Evolutionary conservation across 2,888 invertebrate genomes (phyloP), one percentile per base, ranked within the genome.

Genomic region (Drosophila nr. perissopoda): DNA sequence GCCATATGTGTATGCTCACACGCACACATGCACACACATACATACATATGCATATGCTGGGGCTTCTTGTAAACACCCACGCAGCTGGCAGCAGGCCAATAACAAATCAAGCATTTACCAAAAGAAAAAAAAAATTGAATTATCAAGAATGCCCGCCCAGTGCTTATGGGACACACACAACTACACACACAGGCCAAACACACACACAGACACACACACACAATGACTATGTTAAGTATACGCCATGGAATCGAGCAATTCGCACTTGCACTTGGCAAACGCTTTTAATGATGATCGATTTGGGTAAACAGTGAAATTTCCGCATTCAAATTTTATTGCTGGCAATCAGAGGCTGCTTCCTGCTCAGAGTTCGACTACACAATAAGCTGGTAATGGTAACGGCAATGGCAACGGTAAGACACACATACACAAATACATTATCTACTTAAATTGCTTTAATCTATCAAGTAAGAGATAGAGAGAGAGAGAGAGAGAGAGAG

Each of bases 271-370:
- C 67, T 75, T 60, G 63, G 77, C 62, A 79, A 84, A 81, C 70
- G 88, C 80, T 84, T 87, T 89, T 85, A 89, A 85, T 85, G 85
- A 89, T 85, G 89, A 85, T 85, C 89, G 85, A 85, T 85, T 85
- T 85, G 89, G 83, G 82, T 89, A 85, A 85, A 85, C 85, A 85
- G 78, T 82, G 85, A 88, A 88, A 85, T 85, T 82, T 88, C 75
- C 85, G 86, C 82, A 88, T 85, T 85, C 85, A 89, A 85, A 85
- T 89, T 89, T 85, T 89, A 85, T 89, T 89, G 85, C 80, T 53
- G 57, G 85, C 85, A 89, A 85, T 85, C 85, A 85, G 80, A 71
- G 70, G 59, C 46, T 69, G 49, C 52, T 81, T 83, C 76, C 83
- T 83, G 66, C 52, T 33, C 36, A n/a, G 25, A 53, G 42, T 25